These are phyloP conservation scores for Sarcophaga subvicina DNA, from an alignment of 2,888 invertebrate genomes.

Conservation along the genomic window DNA sequence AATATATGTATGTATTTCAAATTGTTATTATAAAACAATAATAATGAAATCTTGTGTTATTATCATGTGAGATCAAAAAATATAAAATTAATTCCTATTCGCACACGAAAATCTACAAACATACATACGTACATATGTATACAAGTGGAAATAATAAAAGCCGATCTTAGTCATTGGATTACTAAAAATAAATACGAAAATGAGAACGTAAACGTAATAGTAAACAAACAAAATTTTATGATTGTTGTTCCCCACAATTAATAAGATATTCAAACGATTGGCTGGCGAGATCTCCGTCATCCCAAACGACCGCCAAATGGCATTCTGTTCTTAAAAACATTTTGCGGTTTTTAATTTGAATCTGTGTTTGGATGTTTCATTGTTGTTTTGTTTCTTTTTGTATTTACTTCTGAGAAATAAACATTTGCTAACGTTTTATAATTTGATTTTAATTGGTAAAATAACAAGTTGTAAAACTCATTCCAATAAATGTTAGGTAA, in stretches of 20 bases:
- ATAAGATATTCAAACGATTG: conserved; percentile 5
- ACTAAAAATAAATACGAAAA: not conserved
- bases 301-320: too few relatives aligned
- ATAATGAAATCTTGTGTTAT: not conserved
- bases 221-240: not conserved
- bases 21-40: too few relatives aligned
- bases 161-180: conserved; percentile 9
- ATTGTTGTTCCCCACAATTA: not conserved
- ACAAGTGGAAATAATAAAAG: not conserved
- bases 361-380: not conserved
- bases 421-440: too few relatives aligned
- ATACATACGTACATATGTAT: not conserved
- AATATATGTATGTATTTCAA: too few relatives aligned
- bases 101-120: not conserved
- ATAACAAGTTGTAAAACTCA: too few relatives aligned
- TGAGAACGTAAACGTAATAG: not conserved
- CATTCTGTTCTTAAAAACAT: not conserved
- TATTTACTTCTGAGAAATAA: not conserved
- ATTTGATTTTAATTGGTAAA: too few relatives aligned
- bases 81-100: not conserved
- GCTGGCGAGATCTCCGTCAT: not conserved
- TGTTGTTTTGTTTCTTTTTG: not conserved
- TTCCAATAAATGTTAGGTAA: too few relatives aligned
- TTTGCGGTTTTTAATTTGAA: conserved; percentile 1
- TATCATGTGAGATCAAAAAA: conserved; percentile 11